Evolutionary conservation across 2,888 invertebrate genomes (phyloP).

Genomic region (Apamea crenata): DNA sequence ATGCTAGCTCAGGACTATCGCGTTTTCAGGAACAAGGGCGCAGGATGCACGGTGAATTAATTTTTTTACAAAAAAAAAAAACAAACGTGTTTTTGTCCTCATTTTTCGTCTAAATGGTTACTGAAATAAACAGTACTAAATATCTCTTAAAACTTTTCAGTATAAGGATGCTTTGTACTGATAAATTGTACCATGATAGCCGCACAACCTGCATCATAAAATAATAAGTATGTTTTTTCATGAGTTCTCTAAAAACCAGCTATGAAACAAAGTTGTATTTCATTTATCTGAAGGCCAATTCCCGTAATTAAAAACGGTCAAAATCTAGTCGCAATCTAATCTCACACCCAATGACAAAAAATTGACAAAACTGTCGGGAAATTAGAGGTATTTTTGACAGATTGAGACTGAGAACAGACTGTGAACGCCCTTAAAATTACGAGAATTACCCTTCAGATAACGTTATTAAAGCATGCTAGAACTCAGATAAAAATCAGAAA

Average conservation of each 20-base stretch:
- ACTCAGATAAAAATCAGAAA: not conserved
- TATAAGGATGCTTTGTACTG: not conserved
- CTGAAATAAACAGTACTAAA: constrained; percentile 1
- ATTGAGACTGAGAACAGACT: not conserved
- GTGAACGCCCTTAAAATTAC: not conserved
- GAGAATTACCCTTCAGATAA: not conserved
- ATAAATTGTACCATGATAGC: not conserved
- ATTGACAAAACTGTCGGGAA: not conserved
- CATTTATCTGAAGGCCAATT: not conserved
- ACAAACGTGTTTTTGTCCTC: not conserved
- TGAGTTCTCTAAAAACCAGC: not conserved
- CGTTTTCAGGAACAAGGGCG: constrained; percentile 12
- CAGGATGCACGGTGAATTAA: not conserved
- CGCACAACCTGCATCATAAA: not conserved
- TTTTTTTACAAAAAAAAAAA: constrained; percentile 16
- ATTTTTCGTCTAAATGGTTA: not conserved
- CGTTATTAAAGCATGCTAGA: not conserved
- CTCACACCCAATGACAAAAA: not conserved
- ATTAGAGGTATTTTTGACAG: not conserved
- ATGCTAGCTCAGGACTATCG: constrained; percentile 44
- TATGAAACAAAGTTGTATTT: not conserved
- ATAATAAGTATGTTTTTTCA: constrained; percentile 8
- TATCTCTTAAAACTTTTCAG: not conserved
- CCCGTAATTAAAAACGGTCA: not conserved
- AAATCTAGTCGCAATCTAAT: not conserved